Percentiles rank a stretch among this genome's conserved stretches.
Evolutionary conservation across 2,797 vertebrate species (phyloP).

Genomic region (Aldrovandia affinis): DNA sequence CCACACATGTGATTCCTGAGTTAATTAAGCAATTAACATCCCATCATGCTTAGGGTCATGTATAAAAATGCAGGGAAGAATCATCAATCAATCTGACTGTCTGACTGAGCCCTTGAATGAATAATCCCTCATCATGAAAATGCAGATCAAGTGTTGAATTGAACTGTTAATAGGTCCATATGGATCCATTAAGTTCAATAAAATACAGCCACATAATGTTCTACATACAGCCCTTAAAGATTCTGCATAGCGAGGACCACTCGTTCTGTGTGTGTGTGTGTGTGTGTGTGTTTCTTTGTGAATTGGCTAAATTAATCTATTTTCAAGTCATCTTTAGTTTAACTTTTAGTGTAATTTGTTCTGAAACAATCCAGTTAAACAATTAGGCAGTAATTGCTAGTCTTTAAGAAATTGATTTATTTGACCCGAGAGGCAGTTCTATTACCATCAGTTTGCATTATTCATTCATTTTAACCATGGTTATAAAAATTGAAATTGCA

Average conservation of each 20-base stretch:
- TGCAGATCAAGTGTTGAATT: not conserved
- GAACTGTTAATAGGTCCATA: not conserved
- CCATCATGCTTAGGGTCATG: too few relatives aligned
- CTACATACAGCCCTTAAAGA: not conserved
- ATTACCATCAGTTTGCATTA: conserved; percentile 65
- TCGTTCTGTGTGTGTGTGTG: not conserved
- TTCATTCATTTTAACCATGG: conserved; percentile 29
- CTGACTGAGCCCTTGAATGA: not conserved
- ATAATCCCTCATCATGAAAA: not conserved
- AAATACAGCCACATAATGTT: not conserved
- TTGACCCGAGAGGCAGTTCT: conserved; percentile 67
- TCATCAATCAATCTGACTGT: not conserved
- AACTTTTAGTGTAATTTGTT: not conserved
- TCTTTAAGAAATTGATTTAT: conserved; percentile 74
- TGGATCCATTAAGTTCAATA: not conserved
- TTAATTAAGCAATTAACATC: too few relatives aligned
- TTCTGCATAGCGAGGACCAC: not conserved
- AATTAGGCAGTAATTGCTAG: conserved; percentile 69
- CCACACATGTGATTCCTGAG: too few relatives aligned
- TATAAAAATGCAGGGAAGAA: too few relatives aligned
- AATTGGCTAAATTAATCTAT: not conserved
- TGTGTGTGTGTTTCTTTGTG: not conserved
- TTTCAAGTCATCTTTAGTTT: not conserved
- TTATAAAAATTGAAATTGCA: conserved; percentile 75
- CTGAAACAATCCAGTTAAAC: conserved; percentile 59